These are phyloP conservation scores for Sturmia bella DNA, from an alignment of 2,888 invertebrate genomes.

Conservation along the genomic window DNA sequence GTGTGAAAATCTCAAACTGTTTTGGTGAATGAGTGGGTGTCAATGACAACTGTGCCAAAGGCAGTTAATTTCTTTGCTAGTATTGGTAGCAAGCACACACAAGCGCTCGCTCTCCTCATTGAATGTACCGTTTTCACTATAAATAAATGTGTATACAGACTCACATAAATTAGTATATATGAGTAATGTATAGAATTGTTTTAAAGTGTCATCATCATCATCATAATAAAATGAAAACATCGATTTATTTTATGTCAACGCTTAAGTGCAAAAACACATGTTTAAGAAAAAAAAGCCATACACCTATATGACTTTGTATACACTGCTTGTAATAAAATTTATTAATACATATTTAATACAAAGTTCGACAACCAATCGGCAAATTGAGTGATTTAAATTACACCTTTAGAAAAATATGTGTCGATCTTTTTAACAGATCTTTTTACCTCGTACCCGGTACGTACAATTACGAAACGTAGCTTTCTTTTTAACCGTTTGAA, in stretches of 20 bases:
- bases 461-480: too few species aligned
- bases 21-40: conserved; percentile 29
- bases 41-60: conserved; percentile 39
- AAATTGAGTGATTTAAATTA: too few species aligned
- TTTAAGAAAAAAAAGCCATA: background rate
- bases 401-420: too few species aligned
- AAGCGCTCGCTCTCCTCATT: background rate
- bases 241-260: conserved; percentile 41
- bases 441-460: too few species aligned
- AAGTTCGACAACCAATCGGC: too few species aligned
- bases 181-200: background rate
- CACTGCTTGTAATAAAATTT: background rate
- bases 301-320: too few species aligned
- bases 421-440: too few species aligned
- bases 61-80: conserved; percentile 23
- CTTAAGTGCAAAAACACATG: conserved; percentile 12
- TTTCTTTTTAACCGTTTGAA: too few species aligned
- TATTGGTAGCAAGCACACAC: background rate
- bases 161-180: background rate
- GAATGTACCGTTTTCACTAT: too few species aligned
- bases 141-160: background rate
- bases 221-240: conserved; percentile 33
- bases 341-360: too few species aligned
- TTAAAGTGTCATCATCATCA: conserved; percentile 15
- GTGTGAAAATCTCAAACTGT: conserved; percentile 4